phyloP scores from a whole-genome alignment of 2,888 invertebrate genomes.

The Galerucella nymphaeae region DNA sequence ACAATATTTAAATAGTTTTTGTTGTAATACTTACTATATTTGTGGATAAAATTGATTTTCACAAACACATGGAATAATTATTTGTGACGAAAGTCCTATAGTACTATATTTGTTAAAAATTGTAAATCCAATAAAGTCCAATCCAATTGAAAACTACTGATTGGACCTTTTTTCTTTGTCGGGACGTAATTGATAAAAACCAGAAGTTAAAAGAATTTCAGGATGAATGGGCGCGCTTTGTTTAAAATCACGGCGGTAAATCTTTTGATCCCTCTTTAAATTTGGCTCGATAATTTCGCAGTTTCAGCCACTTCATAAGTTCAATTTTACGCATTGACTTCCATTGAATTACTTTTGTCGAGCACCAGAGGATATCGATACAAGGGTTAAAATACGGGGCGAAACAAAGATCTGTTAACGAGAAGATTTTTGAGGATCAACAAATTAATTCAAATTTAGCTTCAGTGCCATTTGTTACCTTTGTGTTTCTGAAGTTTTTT shows the following conservation, averaged over 20 bases:
- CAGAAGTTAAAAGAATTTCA: constrained; percentile 50
- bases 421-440: too few relatives aligned
- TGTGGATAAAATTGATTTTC: neutral
- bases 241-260: constrained; percentile 54
- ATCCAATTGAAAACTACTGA: constrained; percentile 53
- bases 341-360: constrained; percentile 27
- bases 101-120: neutral
- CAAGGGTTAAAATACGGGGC: neutral
- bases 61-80: neutral
- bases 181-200: constrained; percentile 54
- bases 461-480: too few relatives aligned
- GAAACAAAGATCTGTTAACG: neutral
- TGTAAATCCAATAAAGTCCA: constrained; percentile 55
- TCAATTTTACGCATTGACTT: constrained; percentile 35
- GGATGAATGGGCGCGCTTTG: constrained; percentile 53
- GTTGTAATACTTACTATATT: too few relatives aligned
- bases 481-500: too few relatives aligned
- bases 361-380: neutral
- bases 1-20: too few relatives aligned
- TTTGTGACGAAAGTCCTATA: neutral
- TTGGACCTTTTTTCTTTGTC: constrained; percentile 43
- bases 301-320: constrained; percentile 43
- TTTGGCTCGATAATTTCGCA: constrained; percentile 46
- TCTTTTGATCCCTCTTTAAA: constrained; percentile 51
- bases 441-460: too few relatives aligned